Conservation (phyloP, 1,140 invertebrate genomes). For the Panonychus citri region DNA sequence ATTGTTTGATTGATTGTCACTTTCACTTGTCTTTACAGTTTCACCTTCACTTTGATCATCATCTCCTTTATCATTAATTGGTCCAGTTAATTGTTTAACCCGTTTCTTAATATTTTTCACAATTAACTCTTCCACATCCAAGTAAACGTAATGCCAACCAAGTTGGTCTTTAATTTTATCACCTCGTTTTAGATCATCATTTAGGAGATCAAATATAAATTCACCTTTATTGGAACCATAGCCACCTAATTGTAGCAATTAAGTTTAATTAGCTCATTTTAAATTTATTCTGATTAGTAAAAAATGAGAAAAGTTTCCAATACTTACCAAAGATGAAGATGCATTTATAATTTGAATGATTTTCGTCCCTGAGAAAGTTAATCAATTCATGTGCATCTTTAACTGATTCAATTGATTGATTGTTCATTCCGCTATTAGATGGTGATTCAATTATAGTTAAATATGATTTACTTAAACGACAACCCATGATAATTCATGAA, state of each 20-base stretch:
- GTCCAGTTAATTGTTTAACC: background rate
- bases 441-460: slow-evolving; percentile 2
- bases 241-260: background rate
- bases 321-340: slow-evolving; percentile 11
- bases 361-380: background rate
- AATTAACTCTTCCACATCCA: background rate
- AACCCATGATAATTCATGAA: slow-evolving; percentile 4
- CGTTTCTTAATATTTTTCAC: background rate
- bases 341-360: slow-evolving; percentile 8
- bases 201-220: slow-evolving; percentile 8
- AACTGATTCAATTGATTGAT: background rate
- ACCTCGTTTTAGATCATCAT: background rate
- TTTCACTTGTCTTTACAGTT: too few relatives aligned
- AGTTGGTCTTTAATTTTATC: too few relatives aligned
- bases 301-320: too few relatives aligned
- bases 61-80: background rate
- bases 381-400: background rate
- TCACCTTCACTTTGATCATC: too few relatives aligned
- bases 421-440: background rate
- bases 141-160: background rate
- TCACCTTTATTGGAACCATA: slow-evolving; percentile 10
- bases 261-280: background rate
- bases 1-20: background rate
- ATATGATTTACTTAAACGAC: slow-evolving; percentile 7
- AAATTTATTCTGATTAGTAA: too few relatives aligned